Conservation (phyloP, 2,888 invertebrate species). For the Ennomos fuscantarius region DNA sequence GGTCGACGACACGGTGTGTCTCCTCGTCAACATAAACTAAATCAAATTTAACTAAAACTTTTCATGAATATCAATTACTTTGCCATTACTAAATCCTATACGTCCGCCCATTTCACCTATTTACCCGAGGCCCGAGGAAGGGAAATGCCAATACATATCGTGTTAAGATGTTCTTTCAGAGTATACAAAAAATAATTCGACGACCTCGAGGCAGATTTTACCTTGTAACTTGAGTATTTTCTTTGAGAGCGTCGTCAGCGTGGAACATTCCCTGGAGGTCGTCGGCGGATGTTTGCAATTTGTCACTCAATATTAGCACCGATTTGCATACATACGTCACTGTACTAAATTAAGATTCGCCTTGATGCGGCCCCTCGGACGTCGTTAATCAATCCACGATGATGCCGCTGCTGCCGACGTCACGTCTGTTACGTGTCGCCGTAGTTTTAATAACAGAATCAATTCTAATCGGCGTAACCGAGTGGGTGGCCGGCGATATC, state of each 20-base stretch:
- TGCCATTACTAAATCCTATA: neutral
- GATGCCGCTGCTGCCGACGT: slow-evolving; percentile 41
- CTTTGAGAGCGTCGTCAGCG: slow-evolving; percentile 16
- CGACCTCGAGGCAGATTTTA: slow-evolving; percentile 6
- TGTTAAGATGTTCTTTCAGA: neutral
- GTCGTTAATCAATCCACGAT: slow-evolving; percentile 43
- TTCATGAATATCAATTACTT: slow-evolving; percentile 4
- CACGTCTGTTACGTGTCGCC: slow-evolving; percentile 24
- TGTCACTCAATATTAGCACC: slow-evolving; percentile 38
- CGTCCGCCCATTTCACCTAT: neutral
- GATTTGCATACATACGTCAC: slow-evolving; percentile 45
- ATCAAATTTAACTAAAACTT: slow-evolving; percentile 6
- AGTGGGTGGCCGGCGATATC: slow-evolving; percentile 37
- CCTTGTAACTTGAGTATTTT: slow-evolving; percentile 19
- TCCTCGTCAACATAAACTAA: neutral
- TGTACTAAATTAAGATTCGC: slow-evolving; percentile 44
- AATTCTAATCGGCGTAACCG: slow-evolving; percentile 24
- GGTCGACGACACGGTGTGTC: slow-evolving; percentile 57
- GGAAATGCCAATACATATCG: slow-evolving; percentile 11
- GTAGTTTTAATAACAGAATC: slow-evolving; percentile 26
- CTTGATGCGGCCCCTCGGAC: slow-evolving; percentile 36
- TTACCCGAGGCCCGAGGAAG: neutral
- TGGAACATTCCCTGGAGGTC: slow-evolving; percentile 39
- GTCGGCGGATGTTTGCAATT: slow-evolving; percentile 46
- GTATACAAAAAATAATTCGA: slow-evolving; percentile 4